Evolutionary conservation across 2,888 invertebrate species (phyloP), one percentile per base, ranked within the genome.

Genomic region (Drosophila putrida): DNA sequence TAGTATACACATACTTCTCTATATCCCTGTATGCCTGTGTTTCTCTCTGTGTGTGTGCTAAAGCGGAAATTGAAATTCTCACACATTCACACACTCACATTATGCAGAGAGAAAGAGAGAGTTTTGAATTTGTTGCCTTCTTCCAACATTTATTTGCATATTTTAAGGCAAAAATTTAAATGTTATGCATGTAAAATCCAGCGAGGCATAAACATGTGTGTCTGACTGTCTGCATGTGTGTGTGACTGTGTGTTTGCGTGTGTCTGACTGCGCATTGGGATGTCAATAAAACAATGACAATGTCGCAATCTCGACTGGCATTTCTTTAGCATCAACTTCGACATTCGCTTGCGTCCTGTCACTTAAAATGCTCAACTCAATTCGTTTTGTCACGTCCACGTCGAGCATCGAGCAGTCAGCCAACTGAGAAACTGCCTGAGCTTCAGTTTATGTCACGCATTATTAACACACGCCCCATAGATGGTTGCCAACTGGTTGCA

Each of bases 371-470:
- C 86, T 82, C 88, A 71, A 88, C 86, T 83, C 83, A 85, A 83
- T 83, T 82, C 82, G 85, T 68, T 70, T 79, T 88, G 85, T 78
- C 83, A 77, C 82, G 84, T 82, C 63, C 81, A 78, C 50, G 62
- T 68, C 62, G 71, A 20, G 20, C 71, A 68, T 68, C 63, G 72
- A 69, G 55, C 75, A 64, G 61, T 64, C 71, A 75, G 41, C 72
- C 68, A 73, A 38, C 64, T 69, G 76, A 47, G 71, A 55, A 59
- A 64, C 76, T 70, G 77, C 31, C 69, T 54, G 64, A 63, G 73
- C 83, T 78, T 60, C 83, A 82, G 75, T 82, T 82, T 82, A 70
- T 83, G 83, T 88, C 88, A 84, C 84, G 88, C 88, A 86, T 88
- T 84, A 84, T 84, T 84, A 88, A 84, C 86, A 83, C 83, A 86